Percentiles rank a stretch among this genome's conserved stretches.
Evolutionary conservation across 2,797 vertebrate species (phyloP).

Genomic region (Lepus townsendii): DNA sequence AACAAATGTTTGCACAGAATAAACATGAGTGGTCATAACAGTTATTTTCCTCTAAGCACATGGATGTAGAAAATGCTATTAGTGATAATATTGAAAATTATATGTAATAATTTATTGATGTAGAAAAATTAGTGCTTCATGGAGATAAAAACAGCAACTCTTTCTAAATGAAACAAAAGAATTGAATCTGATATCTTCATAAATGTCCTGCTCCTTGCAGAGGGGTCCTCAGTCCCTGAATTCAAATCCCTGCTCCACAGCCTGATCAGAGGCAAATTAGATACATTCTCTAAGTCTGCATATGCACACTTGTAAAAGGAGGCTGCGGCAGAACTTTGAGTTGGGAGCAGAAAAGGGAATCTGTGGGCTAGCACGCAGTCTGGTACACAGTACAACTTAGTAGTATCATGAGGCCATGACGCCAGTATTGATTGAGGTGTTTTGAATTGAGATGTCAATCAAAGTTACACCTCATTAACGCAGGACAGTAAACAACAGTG

Average conservation of each 20-base stretch:
- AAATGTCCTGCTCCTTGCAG: not conserved
- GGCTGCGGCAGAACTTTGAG: not conserved
- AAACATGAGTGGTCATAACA: not conserved
- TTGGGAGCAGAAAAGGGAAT: not conserved
- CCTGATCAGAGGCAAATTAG: not conserved
- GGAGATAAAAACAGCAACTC: not conserved
- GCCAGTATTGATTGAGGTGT: not conserved
- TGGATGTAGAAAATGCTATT: not conserved
- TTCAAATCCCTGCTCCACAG: not conserved
- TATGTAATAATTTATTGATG: not conserved
- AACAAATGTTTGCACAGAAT: conserved; percentile 26
- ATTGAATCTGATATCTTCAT: not conserved
- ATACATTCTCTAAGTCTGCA: not conserved
- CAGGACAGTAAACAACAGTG: not conserved
- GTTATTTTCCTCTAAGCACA: conserved; percentile 4
- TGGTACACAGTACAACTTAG: not conserved
- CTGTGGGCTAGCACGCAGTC: not conserved
- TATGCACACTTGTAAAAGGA: not conserved
- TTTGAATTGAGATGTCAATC: not conserved
- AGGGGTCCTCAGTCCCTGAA: not conserved
- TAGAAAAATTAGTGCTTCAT: conserved; percentile 3
- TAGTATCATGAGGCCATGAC: not conserved
- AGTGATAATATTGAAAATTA: conserved; percentile 32
- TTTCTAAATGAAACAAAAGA: conserved; percentile 13
- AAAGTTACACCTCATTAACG: not conserved